These are phyloP conservation scores for Cheirogaleus medius DNA, from an alignment of 2,113 vertebrate species.

Conservation along the genomic window DNA sequence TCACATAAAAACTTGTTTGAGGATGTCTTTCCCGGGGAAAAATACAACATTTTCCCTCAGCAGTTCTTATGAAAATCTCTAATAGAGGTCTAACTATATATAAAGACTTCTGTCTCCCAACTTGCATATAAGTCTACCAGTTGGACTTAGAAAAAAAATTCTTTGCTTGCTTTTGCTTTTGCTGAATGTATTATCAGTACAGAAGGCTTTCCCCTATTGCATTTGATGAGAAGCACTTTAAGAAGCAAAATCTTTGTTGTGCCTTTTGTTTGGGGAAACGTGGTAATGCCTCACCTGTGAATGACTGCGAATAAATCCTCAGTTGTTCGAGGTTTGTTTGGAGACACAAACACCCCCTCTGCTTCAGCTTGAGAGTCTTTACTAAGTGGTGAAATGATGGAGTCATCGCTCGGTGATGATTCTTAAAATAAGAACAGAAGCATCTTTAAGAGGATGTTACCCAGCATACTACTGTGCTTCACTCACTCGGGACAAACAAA, in stretches of 20 bases:
- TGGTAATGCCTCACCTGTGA: slow-evolving; percentile 91
- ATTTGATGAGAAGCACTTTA: not conserved
- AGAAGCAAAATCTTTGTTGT: not conserved
- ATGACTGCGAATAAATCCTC: slow-evolving; percentile 99
- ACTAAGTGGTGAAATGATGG: slow-evolving; percentile 91
- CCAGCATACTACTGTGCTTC: rapidly evolving
- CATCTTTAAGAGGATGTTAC: slow-evolving; percentile 17
- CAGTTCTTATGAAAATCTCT: not conserved
- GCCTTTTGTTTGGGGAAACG: not conserved
- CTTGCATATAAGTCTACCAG: not conserved
- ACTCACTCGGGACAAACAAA: not conserved
- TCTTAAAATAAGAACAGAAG: slow-evolving; percentile 84
- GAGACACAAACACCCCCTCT: slow-evolving; percentile 93
- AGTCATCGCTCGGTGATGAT: slow-evolving; percentile 92
- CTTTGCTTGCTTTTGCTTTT: not conserved
- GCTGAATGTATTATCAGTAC: not conserved
- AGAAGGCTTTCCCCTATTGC: not conserved
- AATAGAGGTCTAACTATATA: not conserved
- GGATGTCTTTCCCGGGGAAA: not conserved
- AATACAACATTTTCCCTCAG: not conserved
- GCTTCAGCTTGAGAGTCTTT: slow-evolving; percentile 93
- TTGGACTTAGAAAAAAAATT: not conserved
- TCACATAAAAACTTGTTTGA: slow-evolving; percentile 12
- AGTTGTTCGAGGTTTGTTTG: slow-evolving; percentile 96
- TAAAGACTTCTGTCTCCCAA: not conserved